These are phyloP conservation scores for Actinia equina DNA, from an alignment of 64 coral and sea anemone species.

Conservation along the genomic window DNA sequence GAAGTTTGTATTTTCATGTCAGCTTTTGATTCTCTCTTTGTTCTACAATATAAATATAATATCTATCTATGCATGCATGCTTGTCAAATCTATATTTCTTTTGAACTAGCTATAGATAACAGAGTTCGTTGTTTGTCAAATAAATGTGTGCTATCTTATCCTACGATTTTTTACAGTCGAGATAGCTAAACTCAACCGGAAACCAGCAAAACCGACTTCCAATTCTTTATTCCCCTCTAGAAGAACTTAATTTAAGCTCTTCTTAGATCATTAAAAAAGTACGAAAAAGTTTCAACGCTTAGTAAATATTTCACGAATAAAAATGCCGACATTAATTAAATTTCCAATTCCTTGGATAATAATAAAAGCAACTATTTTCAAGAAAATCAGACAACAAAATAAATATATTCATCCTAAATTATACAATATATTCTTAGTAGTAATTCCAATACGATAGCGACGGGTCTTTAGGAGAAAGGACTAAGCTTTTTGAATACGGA, in stretches of 20 bases:
- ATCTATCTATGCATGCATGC: neutral
- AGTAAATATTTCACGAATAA: neutral
- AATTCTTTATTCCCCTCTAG: neutral
- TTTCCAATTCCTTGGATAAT: neutral
- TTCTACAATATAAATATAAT: constrained; percentile 2
- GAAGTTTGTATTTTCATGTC: neutral
- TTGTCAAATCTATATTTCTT: neutral
- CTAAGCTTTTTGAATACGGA: neutral
- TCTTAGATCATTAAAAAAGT: neutral
- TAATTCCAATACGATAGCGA: neutral
- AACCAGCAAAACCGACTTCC: neutral
- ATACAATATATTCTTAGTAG: neutral
- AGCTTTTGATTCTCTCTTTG: neutral
- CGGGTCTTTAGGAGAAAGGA: neutral
- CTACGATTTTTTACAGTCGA: neutral
- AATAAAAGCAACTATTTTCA: neutral
- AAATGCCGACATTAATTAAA: neutral
- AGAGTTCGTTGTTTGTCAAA: neutral
- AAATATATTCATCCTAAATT: constrained; percentile 4
- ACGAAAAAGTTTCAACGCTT: neutral
- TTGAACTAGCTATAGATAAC: neutral
- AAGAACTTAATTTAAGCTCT: constrained; percentile 13
- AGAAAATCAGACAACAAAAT: neutral
- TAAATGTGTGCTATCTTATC: neutral
- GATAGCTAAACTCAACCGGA: neutral